Evolutionary conservation across 2,113 vertebrate species (phyloP), one percentile per base, ranked within the genome.

Genomic region (Bufo gargarizans): DNA sequence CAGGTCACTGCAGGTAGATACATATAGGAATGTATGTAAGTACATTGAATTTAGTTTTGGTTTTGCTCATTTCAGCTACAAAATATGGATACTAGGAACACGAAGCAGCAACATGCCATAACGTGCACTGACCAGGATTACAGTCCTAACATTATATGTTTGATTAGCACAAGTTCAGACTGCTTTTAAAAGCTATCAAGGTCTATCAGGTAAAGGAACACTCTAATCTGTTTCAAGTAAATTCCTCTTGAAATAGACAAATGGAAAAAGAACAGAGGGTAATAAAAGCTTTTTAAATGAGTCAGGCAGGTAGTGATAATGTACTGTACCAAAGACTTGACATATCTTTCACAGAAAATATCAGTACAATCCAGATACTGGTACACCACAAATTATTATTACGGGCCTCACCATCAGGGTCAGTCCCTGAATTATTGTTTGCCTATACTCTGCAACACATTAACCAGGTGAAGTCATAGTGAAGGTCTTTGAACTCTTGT

Each of bases 231-330:
- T 49, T 74, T 74, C 71, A 74, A 72, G 43, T 45, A 74, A 14
- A 74, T 47, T 49, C 19, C 45, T 47, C 43, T 16, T 47, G 45
- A 43, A 49, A 74, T 49, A 9, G 43, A 74, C 49, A 20, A 76
- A 50, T 50, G 72, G 72, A 50, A 76, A 74, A 76, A 76, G 16
- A 49, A 76, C 45, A 49, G n/a, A 22, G n/a, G 10, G 17, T 76
- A 50, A 50, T 76, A 76, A 49, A 76, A 50, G 72, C 72, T 76
- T 76, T 74, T 76, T 5, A 50, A 76, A 74, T 47, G 43, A 74
- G 45, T 74, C 16, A 50, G 72, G 45, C 47, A 76, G 17, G 72
- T 76, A 16, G 50, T 17, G 16, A 50, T 76, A 76, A 76, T 76
- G 45, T 76, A 76, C 7, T 76, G 45, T 76, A 76, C 7, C n/a